Percentiles rank a stretch among this genome's conserved stretches.
Evolutionary conservation across 2,888 invertebrate genomes (phyloP).

Genomic region (Rhaphigaster nebulosa): DNA sequence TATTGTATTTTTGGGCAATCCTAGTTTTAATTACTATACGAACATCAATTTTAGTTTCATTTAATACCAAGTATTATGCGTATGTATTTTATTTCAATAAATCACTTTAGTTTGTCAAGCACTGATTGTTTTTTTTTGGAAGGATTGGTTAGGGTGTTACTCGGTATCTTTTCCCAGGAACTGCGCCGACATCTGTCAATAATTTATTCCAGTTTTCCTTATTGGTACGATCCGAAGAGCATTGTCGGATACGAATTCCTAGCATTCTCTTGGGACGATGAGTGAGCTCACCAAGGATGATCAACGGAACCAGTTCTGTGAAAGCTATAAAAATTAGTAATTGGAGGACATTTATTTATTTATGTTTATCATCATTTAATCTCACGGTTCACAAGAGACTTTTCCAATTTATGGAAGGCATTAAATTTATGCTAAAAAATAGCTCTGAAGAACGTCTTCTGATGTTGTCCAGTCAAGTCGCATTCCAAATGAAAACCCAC

Average conservation of each 20-base stretch:
- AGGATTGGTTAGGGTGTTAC: neutral
- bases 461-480: neutral
- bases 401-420: constrained; percentile 40
- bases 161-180: neutral
- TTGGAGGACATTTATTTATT: constrained; percentile 11
- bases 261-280: neutral
- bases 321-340: constrained; percentile 38
- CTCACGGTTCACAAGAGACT: constrained; percentile 4
- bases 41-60: too few species aligned
- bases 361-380: constrained; percentile 39
- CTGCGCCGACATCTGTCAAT: neutral
- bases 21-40: too few species aligned
- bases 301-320: constrained; percentile 9
- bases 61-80: too few species aligned
- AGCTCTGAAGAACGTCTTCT: neutral
- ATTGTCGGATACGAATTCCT: neutral
- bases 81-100: too few species aligned
- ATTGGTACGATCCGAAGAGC: neutral
- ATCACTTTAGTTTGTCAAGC: too few species aligned
- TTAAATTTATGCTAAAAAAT: constrained; percentile 40
- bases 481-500: neutral
- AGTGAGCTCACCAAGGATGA: neutral
- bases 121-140: too few species aligned
- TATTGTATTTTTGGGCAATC: too few species aligned
- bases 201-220: neutral